Evolutionary conservation across 2,797 vertebrate species (phyloP), one percentile per base, ranked within the genome.

Genomic region (Acanthornis magna): DNA sequence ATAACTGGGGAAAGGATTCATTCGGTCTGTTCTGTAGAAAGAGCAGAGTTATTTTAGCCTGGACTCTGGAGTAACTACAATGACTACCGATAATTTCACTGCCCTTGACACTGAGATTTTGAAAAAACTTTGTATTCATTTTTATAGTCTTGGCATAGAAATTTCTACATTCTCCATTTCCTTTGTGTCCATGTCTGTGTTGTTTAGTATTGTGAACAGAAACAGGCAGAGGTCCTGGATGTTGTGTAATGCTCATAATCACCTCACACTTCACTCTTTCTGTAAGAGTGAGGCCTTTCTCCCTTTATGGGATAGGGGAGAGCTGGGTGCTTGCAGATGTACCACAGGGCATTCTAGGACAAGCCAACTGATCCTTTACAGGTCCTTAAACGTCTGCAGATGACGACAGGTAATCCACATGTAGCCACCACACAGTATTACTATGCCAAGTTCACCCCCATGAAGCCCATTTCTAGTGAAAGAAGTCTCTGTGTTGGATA

Each of bases 341-440:
- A 32, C 75, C 65, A 18, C 65, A 73, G 61, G 32, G 48, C 50
- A 8, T 71, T 40, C 29, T 4, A 34, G 53, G 20, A 65, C 30
- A 38, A 57, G 20, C 22, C 51, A 73, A 3, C 30, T 85, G 36
- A n/a, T 16, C 26, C 36, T 76, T 27, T 36, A 10, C 38, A 67
- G 26, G 32, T 26, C 29, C n/a, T 60, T 27, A 21, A 68, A 30
- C 29, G 43, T 68, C 74, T 63, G 54, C 42, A 55, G 47, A 13
- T 3, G 18, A 32, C 0, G 0, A 13, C 36, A 55, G 27, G 16
- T 65, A 45, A 85, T 27, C 42, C 27, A 29, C 16, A 32, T 3
- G 2, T 19, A 43, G 34, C 32, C 43, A 66, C 27, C 1, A 2
- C 12, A 17, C 7, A 26, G 53, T 29, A 17, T 25, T 30, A 47